phyloP scores from a whole-genome alignment of 2,797 vertebrate species.

The Meriones psammophilus region DNA sequence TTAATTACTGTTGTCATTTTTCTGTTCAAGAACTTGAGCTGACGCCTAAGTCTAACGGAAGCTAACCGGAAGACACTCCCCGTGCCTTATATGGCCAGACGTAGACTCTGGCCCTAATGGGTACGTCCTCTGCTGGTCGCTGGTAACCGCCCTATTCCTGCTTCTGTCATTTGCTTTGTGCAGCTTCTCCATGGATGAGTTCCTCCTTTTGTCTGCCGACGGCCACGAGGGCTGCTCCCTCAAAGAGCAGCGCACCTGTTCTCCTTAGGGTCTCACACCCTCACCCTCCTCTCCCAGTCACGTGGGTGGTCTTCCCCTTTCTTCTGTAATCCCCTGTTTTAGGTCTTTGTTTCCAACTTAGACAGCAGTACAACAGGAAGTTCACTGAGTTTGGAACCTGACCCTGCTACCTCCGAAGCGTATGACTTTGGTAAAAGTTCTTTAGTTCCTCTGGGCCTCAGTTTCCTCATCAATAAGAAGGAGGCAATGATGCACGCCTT shows the following conservation, averaged over 20 bases:
- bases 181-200: neutral
- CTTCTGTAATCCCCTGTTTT: fast-evolving
- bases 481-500: neutral
- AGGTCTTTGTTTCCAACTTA: neutral
- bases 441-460: conserved; percentile 8
- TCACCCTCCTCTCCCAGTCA: neutral
- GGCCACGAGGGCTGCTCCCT: neutral
- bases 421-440: conserved; percentile 3
- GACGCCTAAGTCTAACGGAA: neutral
- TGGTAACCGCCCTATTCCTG: fast-evolving
- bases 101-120: neutral
- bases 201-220: neutral
- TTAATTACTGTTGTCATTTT: neutral
- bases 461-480: neutral
- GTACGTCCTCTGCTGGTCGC: neutral
- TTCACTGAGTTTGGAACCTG: neutral
- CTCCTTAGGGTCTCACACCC: neutral
- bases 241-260: neutral
- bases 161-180: fast-evolving
- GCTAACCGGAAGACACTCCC: neutral
- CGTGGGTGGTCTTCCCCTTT: neutral
- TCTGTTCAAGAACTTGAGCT: conserved; percentile 24
- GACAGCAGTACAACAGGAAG: neutral
- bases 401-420: neutral
- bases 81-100: neutral